Conservation (phyloP, 2,797 vertebrate species). For the Amphiprion clarkii region DNA sequence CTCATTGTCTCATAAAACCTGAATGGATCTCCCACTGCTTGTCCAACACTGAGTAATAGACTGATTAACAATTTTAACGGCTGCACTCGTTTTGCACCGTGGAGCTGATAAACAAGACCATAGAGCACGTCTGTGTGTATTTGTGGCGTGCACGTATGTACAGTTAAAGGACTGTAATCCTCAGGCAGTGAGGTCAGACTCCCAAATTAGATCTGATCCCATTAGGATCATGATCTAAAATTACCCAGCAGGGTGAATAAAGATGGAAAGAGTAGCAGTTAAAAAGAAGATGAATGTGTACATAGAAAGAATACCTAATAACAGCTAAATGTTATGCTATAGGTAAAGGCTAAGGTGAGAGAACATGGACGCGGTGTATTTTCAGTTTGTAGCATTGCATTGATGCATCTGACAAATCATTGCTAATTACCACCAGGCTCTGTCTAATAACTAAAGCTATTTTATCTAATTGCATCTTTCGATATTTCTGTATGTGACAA, state of each 20-base stretch:
- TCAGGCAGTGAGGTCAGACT: slow-evolving; percentile 63
- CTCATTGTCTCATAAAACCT: slow-evolving; percentile 3
- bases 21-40: neutral
- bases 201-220: slow-evolving; percentile 82
- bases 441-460: neutral
- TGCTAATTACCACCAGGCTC: neutral
- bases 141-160: slow-evolving; percentile 11
- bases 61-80: slow-evolving; percentile 9
- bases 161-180: slow-evolving; percentile 73
- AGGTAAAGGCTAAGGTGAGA: neutral
- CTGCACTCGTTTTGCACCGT: neutral
- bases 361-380: neutral
- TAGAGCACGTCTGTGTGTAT: neutral
- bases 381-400: neutral
- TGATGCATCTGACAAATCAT: neutral
- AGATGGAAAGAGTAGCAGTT: slow-evolving; percentile 32
- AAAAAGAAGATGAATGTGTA: slow-evolving; percentile 10
- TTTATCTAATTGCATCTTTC: neutral
- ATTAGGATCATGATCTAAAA: slow-evolving; percentile 81
- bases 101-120: slow-evolving; percentile 1
- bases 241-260: slow-evolving; percentile 50
- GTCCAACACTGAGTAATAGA: neutral
- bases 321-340: neutral
- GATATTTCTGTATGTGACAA: neutral
- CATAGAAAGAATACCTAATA: slow-evolving; percentile 6